A percentile compares a stretch with the other conserved stretches of the same genome.
phyloP scores from a whole-genome alignment of 2,888 invertebrate species.

The Rhabditoides inermis region DNA sequence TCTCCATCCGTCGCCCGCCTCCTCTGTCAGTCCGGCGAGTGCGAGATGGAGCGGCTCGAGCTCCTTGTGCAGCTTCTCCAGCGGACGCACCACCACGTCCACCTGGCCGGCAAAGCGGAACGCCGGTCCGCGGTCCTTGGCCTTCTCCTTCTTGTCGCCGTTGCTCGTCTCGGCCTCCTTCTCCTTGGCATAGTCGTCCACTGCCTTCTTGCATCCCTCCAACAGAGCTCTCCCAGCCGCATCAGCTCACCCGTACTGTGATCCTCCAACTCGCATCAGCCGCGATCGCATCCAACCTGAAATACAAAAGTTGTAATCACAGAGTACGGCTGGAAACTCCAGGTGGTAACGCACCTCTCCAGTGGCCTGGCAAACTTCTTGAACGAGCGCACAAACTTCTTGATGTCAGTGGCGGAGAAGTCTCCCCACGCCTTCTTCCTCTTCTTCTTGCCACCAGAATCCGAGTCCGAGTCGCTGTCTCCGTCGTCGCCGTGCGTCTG shows the following conservation, averaged over 20 bases:
- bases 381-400: slow-evolving; percentile 77
- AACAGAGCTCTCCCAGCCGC: slow-evolving; percentile 76
- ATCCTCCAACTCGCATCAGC: slow-evolving; percentile 94
- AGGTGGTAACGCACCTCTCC: slow-evolving; percentile 54
- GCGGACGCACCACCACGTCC: slow-evolving; percentile 84
- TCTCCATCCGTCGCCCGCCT: too few relatives aligned
- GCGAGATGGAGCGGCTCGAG: slow-evolving; percentile 73
- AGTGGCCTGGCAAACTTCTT: slow-evolving; percentile 70
- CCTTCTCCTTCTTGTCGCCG: slow-evolving; percentile 2
- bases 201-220: slow-evolving; percentile 50
- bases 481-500: slow-evolving; percentile 9
- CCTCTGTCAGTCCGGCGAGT: slow-evolving; percentile 59
- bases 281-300: slow-evolving; percentile 81
- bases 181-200: slow-evolving; percentile 14
- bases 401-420: slow-evolving; percentile 24
- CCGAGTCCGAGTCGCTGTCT: slow-evolving; percentile 14
- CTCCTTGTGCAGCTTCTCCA: slow-evolving; percentile 79
- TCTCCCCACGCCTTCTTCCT: slow-evolving; percentile 26
- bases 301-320: too few relatives aligned
- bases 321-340: too few relatives aligned
- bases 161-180: slow-evolving; percentile 7
- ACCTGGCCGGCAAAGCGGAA: slow-evolving; percentile 82
- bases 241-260: slow-evolving; percentile 81
- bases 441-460: slow-evolving; percentile 20
- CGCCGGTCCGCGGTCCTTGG: slow-evolving; percentile 55